phyloP scores from a whole-genome alignment of 2,888 invertebrate species.

The Uropetala carovei region DNA sequence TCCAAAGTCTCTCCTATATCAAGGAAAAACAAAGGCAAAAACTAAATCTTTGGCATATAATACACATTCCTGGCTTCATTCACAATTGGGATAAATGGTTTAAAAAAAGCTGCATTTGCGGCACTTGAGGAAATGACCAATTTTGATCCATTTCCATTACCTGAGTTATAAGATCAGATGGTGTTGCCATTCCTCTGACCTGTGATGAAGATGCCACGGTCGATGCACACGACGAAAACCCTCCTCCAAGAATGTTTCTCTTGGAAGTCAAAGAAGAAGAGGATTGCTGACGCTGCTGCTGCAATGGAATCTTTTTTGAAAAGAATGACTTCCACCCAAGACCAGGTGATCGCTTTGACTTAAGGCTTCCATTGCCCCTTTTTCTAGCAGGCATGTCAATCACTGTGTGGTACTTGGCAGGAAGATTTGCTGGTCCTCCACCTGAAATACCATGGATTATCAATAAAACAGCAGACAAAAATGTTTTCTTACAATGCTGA shows the following conservation, averaged over 20 bases:
- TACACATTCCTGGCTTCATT: too few species aligned
- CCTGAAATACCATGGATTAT: constrained; percentile 72
- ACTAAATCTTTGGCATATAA: too few species aligned
- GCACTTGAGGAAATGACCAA: too few species aligned
- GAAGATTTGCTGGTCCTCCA: constrained; percentile 86
- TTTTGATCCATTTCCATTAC: constrained; percentile 14
- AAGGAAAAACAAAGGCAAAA: too few species aligned
- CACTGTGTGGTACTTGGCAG: constrained; percentile 93
- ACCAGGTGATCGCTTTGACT: constrained; percentile 73
- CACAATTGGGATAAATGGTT: too few species aligned
- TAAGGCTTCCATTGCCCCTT: constrained; percentile 70
- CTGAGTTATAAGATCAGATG: constrained; percentile 40
- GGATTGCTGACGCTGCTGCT: constrained; percentile 28
- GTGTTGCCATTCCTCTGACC: constrained; percentile 53
- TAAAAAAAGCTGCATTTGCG: too few species aligned
- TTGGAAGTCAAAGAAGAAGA: constrained; percentile 40
- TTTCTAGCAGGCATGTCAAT: constrained; percentile 85
- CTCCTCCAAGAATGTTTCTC: constrained; percentile 34
- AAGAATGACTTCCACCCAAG: constrained; percentile 90
- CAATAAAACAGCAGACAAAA: too few species aligned
- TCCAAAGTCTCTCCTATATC: too few species aligned
- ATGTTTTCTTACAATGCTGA: too few species aligned
- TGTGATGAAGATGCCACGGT: constrained; percentile 31
- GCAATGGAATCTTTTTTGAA: constrained; percentile 67
- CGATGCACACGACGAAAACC: constrained; percentile 32